phyloP scores from a whole-genome alignment of 2,888 invertebrate genomes.

The Mechanitis mazaeus region DNA sequence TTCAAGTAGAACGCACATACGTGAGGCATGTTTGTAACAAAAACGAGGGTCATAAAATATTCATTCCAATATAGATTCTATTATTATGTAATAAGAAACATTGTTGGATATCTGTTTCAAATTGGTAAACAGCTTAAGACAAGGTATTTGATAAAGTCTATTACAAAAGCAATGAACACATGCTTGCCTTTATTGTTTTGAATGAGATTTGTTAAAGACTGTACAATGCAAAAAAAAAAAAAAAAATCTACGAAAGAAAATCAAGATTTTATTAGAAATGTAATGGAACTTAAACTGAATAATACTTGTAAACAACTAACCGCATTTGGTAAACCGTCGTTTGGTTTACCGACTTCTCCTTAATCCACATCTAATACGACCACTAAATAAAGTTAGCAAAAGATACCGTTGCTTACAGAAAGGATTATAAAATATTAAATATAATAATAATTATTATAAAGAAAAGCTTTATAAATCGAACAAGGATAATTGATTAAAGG shows the following conservation, averaged over 20 bases:
- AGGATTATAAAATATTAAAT: too few relatives aligned
- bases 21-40: background rate
- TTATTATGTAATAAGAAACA: background rate
- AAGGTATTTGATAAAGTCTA: conserved; percentile 30
- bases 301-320: too few relatives aligned
- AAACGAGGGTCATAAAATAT: conserved; percentile 2
- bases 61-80: conserved; percentile 11
- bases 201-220: conserved; percentile 17
- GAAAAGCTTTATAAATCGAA: too few relatives aligned
- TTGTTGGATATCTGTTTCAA: background rate
- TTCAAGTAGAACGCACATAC: background rate
- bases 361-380: too few relatives aligned
- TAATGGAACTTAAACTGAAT: too few relatives aligned
- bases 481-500: too few relatives aligned
- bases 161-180: conserved; percentile 34
- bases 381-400: too few relatives aligned
- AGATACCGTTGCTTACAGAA: too few relatives aligned
- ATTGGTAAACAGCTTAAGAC: conserved; percentile 16
- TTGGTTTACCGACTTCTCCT: too few relatives aligned
- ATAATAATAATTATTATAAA: too few relatives aligned
- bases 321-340: too few relatives aligned
- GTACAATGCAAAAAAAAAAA: background rate
- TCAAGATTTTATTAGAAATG: background rate
- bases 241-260: background rate
- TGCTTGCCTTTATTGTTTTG: conserved; percentile 28